Conservation (phyloP, 2,113 vertebrate species). For the Salvator merianae region DNA sequence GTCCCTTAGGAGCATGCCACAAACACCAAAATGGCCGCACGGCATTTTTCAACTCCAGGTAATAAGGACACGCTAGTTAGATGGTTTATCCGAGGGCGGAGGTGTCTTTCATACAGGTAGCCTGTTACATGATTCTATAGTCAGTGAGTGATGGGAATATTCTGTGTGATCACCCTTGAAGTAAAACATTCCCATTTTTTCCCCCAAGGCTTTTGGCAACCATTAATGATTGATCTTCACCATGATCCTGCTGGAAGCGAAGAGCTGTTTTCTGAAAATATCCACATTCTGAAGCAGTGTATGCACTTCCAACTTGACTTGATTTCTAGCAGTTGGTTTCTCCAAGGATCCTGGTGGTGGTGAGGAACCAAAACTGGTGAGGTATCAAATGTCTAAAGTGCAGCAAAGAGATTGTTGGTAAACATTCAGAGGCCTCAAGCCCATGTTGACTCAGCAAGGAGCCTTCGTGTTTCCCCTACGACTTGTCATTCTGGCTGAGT, state of each 20-base stretch:
- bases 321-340: slow-evolving; percentile 17
- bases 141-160: neutral
- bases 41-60: neutral
- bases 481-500: slow-evolving; percentile 51
- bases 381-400: slow-evolving; percentile 21
- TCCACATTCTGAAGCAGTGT: fast-evolving
- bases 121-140: neutral
- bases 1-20: neutral
- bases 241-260: neutral
- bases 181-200: neutral
- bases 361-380: neutral
- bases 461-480: slow-evolving; percentile 27
- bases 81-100: neutral
- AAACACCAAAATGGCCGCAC: neutral
- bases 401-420: slow-evolving; percentile 26
- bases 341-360: neutral
- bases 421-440: slow-evolving; percentile 38
- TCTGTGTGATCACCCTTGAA: neutral
- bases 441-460: neutral
- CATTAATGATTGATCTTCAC: neutral
- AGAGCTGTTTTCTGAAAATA: neutral
- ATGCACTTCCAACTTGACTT: neutral
- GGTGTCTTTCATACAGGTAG: too few species aligned
- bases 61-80: neutral
- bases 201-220: neutral